phyloP scores from a whole-genome alignment of 2,888 invertebrate genomes.

The Augiades crinisus region DNA sequence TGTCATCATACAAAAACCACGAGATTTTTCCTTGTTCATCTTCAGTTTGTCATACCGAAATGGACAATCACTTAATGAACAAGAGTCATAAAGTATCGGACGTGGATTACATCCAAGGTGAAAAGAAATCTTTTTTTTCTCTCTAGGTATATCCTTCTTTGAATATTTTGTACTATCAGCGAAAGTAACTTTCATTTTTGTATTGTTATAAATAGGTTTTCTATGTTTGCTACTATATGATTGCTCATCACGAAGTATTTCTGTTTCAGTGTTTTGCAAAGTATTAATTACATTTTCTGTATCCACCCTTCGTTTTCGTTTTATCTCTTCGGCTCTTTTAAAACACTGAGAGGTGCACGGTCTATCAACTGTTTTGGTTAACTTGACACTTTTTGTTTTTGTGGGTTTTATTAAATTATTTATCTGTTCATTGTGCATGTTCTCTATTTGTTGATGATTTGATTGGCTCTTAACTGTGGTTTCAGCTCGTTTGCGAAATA shows the following conservation, averaged over 20 bases:
- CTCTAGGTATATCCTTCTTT: neutral
- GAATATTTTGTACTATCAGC: conserved; percentile 3
- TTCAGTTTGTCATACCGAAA: neutral
- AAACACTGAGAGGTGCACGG: conserved; percentile 27
- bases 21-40: neutral
- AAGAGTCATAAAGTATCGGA: conserved; percentile 14
- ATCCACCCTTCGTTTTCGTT: conserved; percentile 25
- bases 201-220: neutral
- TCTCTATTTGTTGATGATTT: neutral
- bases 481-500: neutral
- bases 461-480: neutral
- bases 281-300: neutral
- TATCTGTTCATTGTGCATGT: neutral
- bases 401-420: conserved; percentile 7
- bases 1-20: neutral
- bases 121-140: neutral
- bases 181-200: conserved; percentile 11
- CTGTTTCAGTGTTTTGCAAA: neutral
- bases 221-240: conserved; percentile 9
- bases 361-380: conserved; percentile 28
- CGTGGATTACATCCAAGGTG: neutral
- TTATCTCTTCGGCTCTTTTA: conserved; percentile 21
- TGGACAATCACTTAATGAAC: conserved; percentile 14
- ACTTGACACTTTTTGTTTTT: conserved; percentile 30
- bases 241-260: neutral